Base-by-base conservation (phyloP, 1,140 invertebrate species). In the Lepidurus apus region DNA sequence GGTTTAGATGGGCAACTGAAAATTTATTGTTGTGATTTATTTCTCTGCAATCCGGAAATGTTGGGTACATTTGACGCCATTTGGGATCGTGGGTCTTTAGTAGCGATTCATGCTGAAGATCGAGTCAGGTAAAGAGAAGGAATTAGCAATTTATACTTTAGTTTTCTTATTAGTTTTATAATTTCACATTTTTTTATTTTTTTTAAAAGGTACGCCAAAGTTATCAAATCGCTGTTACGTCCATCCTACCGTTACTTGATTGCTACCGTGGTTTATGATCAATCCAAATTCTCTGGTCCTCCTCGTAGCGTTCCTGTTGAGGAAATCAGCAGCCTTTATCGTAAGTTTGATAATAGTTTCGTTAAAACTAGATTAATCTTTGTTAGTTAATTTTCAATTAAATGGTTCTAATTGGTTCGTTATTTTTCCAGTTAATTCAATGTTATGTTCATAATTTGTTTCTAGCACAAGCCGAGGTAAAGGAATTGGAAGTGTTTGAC, bases 81-180 rank as follows among this genome's bases (percentile, higher is more conserved):
- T 73, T 83, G 81, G 81, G 82, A 83, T 73, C 44, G 82, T 43
- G 81, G 80, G 7, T 82, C 82, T 5, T 76, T 83, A n/a, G 81
- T 80, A 26, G 81, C 82, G 4, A 34, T 83, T 11, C 75, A 80
- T 10, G 76, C 81, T 45, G n/a, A 75, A 42, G 74, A 79, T 42
- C 53, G 81, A 24, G 21, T 13, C 1, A 44, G 47, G 34, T 82
- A 81, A 43, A 76, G 42, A 81, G 10, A 21, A 77, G 42, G 43
- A 45, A 45, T 42, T 44, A 1, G 1, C 45, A 24, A 75, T n/a
- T 6, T 53, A 34, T 47, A 79, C 43, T 74, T 43, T 13, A 17
- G 10, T 79, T 17, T 78, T 24, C 26, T 43, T 73, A 42, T 4
- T 17, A 74, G 34, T 7, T 77, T 79, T 1, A 43, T n/a, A 79